phyloP scores from a whole-genome alignment of 2,888 invertebrate genomes.

The Adineta ricciae region DNA sequence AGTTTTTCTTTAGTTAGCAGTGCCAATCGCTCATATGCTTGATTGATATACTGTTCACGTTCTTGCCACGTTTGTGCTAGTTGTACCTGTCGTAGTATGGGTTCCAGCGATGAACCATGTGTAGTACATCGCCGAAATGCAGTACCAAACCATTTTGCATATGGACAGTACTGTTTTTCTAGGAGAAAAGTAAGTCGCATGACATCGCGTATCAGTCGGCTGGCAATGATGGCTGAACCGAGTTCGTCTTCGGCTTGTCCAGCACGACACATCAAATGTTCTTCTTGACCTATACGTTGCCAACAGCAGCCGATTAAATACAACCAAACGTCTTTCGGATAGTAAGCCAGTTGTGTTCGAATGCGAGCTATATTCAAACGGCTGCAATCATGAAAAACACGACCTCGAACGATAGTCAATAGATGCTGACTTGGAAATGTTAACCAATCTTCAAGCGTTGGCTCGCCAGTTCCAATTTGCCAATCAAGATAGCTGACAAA shows the following conservation, averaged over 20 bases:
- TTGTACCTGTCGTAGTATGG: constrained; percentile 4
- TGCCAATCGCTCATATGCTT: not conserved
- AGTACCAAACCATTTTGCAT: constrained; percentile 21
- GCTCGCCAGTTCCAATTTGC: not conserved
- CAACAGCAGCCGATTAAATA: constrained; percentile 4
- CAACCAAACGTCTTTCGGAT: not conserved
- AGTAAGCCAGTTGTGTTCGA: not conserved
- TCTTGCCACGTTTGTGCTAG: not conserved
- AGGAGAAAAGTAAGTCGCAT: not conserved
- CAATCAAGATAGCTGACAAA: not conserved
- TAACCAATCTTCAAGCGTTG: not conserved
- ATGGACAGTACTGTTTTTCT: not conserved
- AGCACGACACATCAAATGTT: constrained; percentile 10
- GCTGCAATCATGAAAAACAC: not conserved
- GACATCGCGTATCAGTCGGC: not conserved
- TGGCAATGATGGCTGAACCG: not conserved
- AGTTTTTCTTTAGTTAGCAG: not conserved
- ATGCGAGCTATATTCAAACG: not conserved
- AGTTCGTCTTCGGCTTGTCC: not conserved
- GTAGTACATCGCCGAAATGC: not conserved
- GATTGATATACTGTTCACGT: not conserved
- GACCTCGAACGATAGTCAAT: not conserved
- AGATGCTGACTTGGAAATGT: constrained; percentile 19
- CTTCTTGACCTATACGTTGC: constrained; percentile 17
- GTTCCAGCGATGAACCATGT: not conserved